Evolutionary conservation across 2,888 invertebrate genomes (phyloP).

Genomic region (Buathra laborator): DNA sequence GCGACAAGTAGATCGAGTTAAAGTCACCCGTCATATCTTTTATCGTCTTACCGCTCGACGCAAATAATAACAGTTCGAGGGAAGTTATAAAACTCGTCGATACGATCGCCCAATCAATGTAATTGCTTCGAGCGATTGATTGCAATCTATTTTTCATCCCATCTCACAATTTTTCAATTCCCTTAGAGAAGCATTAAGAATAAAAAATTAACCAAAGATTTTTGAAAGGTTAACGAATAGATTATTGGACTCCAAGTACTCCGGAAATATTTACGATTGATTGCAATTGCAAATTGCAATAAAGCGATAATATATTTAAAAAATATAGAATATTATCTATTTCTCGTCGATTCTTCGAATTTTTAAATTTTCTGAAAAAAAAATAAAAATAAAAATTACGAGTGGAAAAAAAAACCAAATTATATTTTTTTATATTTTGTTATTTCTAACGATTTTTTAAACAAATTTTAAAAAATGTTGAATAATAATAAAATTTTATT

Average conservation of each 20-base stretch:
- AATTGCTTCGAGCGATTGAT: neutral
- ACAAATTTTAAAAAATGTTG: no score
- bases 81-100: neutral
- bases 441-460: no score
- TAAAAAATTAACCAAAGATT: no score
- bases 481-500: no score
- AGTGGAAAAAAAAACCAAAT: no score
- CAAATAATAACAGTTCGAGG: neutral
- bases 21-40: slow-evolving; percentile 40
- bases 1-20: slow-evolving; percentile 51
- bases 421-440: no score
- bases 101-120: neutral
- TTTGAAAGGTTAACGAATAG: neutral
- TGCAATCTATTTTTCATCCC: neutral
- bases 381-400: no score
- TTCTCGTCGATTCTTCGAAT: neutral
- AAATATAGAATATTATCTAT: no score
- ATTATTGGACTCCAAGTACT: neutral
- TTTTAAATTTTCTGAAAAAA: neutral
- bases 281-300: no score
- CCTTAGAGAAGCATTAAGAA: no score
- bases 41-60: neutral
- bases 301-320: no score
- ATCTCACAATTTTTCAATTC: no score
- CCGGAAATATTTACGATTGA: neutral